Evolutionary conservation across 2,113 vertebrate genomes (phyloP), one percentile per base, ranked within the genome.

Genomic region (Climacteris rufus): DNA sequence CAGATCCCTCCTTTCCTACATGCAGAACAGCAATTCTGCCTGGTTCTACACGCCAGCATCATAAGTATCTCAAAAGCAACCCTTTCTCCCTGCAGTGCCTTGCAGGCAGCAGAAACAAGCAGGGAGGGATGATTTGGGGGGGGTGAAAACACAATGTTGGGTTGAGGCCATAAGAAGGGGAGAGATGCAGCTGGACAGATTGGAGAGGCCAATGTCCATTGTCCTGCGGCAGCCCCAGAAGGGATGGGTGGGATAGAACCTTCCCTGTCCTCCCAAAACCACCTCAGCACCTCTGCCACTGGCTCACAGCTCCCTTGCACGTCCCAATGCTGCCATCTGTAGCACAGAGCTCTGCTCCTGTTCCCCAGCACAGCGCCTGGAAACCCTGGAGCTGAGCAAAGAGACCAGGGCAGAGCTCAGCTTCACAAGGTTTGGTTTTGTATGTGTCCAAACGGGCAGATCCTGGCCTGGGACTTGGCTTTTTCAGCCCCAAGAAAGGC

Each of bases 301-400:
- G 65, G 33, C 52, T 88, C 9, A 0, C 1, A 0, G 54, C 76
- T 97, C 52, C 56, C 17, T 80, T 93, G 49, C 27, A 12, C 49
- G 50, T 93, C 66, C 90, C 74, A 11, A 60, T 92, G 83, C 94
- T 94, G 77, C 96, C 96, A 86, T 50, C 96, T 94, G 85, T 93
- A 92, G 94, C 74, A 37, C 79, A 54, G 63, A 87, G 60, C 56
- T 71, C 85, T 2, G 24, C 76, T 68, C 45, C 6, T 56, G 50
- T 39, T 86, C 47, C 18, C 19, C 19, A 4, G 64, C 59, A 24
- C 27, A 2, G 47, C 0, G 0, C 22, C 75, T 15, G 54, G 2
- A 74, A 33, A 56, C 31, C 49, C 3, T 1, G 44, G 21, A 64
- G 21, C 72, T 4, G 31, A 76, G 56, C 7, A 2, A 42, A 23